Evolutionary conservation across 2,888 invertebrate genomes (phyloP).

Genomic region (Diplazon laetatorius): DNA sequence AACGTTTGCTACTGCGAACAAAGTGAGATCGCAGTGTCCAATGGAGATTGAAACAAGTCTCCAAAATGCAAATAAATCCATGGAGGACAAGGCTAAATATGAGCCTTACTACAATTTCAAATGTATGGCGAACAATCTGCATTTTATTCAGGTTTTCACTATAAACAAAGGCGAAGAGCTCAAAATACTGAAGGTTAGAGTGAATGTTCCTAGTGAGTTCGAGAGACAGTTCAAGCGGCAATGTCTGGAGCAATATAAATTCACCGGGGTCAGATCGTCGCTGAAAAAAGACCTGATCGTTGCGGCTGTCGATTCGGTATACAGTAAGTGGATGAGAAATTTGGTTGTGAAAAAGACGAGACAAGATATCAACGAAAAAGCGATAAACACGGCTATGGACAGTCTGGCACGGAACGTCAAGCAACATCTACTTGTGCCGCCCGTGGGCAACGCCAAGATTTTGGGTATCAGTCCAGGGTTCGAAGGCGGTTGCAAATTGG

Average conservation of each 20-base stretch:
- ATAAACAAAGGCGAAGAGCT: slow-evolving; percentile 93
- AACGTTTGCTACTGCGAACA: slow-evolving; percentile 88
- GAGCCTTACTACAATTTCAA: slow-evolving; percentile 91
- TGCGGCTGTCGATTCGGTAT: slow-evolving; percentile 86
- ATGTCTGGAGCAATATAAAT: slow-evolving; percentile 65
- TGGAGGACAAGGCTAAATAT: slow-evolving; percentile 86
- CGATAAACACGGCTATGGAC: slow-evolving; percentile 92
- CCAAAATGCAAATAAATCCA: slow-evolving; percentile 61
- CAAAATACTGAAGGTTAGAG: slow-evolving; percentile 90
- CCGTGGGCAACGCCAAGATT: slow-evolving; percentile 91
- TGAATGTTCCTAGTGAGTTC: slow-evolving; percentile 87
- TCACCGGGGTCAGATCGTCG: slow-evolving; percentile 53
- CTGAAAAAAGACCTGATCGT: slow-evolving; percentile 80
- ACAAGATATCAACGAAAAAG: slow-evolving; percentile 88
- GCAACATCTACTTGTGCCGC: slow-evolving; percentile 91
- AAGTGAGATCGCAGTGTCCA: slow-evolving; percentile 81
- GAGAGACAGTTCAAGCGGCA: slow-evolving; percentile 85
- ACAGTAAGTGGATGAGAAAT: slow-evolving; percentile 85
- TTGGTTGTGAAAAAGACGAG: slow-evolving; percentile 88
- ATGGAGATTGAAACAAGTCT: slow-evolving; percentile 76
- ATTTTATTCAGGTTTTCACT: slow-evolving; percentile 94
- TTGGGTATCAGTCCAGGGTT: slow-evolving; percentile 96
- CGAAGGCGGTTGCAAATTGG: slow-evolving; percentile 94
- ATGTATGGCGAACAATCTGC: slow-evolving; percentile 85
- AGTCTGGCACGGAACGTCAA: slow-evolving; percentile 94